Base-by-base conservation (phyloP, 2,113 vertebrate species). In the Phainopepla nitens region DNA sequence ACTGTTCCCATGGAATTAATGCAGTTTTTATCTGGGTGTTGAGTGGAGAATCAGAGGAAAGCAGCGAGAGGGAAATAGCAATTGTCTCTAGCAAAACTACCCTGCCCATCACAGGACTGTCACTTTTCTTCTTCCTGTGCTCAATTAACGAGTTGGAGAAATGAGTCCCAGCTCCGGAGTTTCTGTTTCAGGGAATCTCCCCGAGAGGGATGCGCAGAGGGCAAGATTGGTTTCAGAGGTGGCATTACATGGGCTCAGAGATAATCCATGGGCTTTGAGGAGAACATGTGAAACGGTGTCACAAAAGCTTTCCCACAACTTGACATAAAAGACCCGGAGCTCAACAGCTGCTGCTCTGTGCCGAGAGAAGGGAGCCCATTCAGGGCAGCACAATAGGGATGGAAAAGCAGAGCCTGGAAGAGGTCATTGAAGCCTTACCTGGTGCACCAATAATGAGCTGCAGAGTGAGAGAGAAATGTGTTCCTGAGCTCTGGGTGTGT, bases 221-320 rank as follows among this genome's bases (percentile, higher is more conserved):
- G 1, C 25, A 82, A 35, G 93, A 69, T 64, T 76, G 42, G 88
- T 91, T 96, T 97, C 88, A 68, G 97, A 94, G 96, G 95, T 97
- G 92, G 91, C 87, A 62, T 96, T 96, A 96, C 89, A 86, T 42
- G 47, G 82, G 89, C 96, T 91, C 88, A 65, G 33, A 97, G 96
- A 97, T 98, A 98, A 98, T 98, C 97, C 97, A 89, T 65, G n/a
- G 69, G 88, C 95, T 97, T 98, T 97, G 97, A 97, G 96, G 94
- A 97, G 94, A 95, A 97, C 94, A 97, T 97, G 98, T 97, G 98
- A 98, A 98, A 98, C 54, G 95, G 94, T 96, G 97, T 95, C 95
- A 95, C 87, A 33, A 75, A 96, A 96, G 97, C 97, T 98, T 98
- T 98, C 98, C 98, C 98, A 98, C 98, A 97, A 98, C 96, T 96